Conservation (phyloP, 1,140 invertebrate genomes). For the Sitobion miscanthi region DNA sequence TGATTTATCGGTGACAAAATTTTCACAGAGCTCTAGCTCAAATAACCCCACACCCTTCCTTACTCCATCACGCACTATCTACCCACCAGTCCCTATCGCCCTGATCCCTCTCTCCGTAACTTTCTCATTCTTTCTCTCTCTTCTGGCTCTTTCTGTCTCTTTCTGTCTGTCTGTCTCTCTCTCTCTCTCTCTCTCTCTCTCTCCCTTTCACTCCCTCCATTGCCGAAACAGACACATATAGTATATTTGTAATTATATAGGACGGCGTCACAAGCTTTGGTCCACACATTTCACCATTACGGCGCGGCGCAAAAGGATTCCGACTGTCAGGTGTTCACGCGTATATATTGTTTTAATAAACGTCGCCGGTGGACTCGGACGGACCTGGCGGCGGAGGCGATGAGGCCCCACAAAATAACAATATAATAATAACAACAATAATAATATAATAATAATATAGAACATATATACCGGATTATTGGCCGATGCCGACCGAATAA, state of each 20-base stretch:
- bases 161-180: background rate
- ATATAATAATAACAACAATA: background rate
- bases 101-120: too few relatives aligned
- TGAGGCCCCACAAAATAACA: background rate
- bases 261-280: background rate
- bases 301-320: slow-evolving; percentile 23
- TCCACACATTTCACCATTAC: slow-evolving; percentile 52
- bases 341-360: slow-evolving; percentile 53
- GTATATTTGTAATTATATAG: background rate
- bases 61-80: background rate
- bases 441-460: slow-evolving; percentile 8
- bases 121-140: background rate
- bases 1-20: slow-evolving; percentile 30
- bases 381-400: too few relatives aligned
- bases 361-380: background rate
- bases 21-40: background rate
- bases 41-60: background rate
- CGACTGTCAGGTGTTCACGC: slow-evolving; percentile 11
- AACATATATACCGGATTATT: background rate
- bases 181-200: background rate
- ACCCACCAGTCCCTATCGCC: background rate
- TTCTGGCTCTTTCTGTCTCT: too few relatives aligned
- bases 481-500: slow-evolving; percentile 38
- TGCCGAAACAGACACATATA: background rate
- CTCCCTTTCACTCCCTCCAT: background rate